Evolutionary conservation across 2,888 invertebrate species (phyloP).

Genomic region (Heliconius erato): DNA sequence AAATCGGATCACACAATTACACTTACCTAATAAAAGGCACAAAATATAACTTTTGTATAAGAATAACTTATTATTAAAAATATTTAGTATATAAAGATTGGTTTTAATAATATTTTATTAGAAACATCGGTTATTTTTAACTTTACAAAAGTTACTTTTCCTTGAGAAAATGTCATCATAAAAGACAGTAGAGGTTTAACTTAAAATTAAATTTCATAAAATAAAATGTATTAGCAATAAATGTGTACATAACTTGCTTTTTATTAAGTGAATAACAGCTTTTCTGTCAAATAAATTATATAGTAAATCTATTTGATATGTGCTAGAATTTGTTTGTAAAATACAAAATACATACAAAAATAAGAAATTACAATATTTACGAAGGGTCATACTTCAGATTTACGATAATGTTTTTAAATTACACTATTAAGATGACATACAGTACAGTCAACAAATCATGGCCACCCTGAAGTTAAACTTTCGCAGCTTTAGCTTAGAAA

Average conservation of each 20-base stretch:
- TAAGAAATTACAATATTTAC: too few relatives aligned
- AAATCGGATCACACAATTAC: slow-evolving; percentile 6
- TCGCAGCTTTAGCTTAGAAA: too few relatives aligned
- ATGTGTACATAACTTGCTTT: neutral
- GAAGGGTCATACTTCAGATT: too few relatives aligned
- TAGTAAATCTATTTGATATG: neutral
- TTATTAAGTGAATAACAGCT: neutral
- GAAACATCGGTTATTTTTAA: neutral
- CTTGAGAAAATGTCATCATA: too few relatives aligned
- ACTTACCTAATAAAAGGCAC: neutral
- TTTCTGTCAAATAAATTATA: neutral
- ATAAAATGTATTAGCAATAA: neutral
- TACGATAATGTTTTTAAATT: too few relatives aligned
- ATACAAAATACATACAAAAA: neutral
- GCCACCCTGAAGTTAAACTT: too few relatives aligned
- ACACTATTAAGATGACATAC: too few relatives aligned
- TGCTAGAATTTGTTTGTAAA: neutral
- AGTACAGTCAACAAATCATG: too few relatives aligned
- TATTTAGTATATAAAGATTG: neutral
- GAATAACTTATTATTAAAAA: slow-evolving; percentile 4
- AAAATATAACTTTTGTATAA: neutral
- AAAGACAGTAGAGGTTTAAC: too few relatives aligned
- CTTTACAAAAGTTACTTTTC: neutral
- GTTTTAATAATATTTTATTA: neutral
- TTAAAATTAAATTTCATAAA: too few relatives aligned